Percentiles rank a stretch among this genome's conserved stretches.
Evolutionary conservation across 2,888 invertebrate species (phyloP).

Genomic region (Spodoptera picta): DNA sequence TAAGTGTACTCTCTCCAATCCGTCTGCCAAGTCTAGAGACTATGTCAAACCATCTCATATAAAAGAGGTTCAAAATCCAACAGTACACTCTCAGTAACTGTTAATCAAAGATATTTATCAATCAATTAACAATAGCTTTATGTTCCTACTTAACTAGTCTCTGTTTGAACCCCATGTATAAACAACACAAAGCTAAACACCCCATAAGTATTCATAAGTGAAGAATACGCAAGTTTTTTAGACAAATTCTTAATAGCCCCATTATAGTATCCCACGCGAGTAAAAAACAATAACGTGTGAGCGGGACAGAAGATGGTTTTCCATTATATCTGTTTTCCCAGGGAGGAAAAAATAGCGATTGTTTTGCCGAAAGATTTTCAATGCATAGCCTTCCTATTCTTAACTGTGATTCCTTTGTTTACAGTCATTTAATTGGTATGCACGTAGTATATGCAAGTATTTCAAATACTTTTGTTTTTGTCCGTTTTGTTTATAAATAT

Average conservation of each 20-base stretch:
- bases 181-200: slow-evolving; percentile 15
- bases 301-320: slow-evolving; percentile 46
- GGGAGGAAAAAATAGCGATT: slow-evolving; percentile 66
- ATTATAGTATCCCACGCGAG: slow-evolving; percentile 62
- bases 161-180: background rate
- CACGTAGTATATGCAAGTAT: slow-evolving; percentile 11
- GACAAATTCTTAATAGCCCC: slow-evolving; percentile 54
- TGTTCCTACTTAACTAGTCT: too few relatives aligned
- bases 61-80: too few relatives aligned
- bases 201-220: slow-evolving; percentile 45
- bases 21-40: too few relatives aligned
- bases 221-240: slow-evolving; percentile 48
- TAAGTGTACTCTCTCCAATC: too few relatives aligned
- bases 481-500: too few relatives aligned
- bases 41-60: too few relatives aligned
- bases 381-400: slow-evolving; percentile 59
- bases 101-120: too few relatives aligned
- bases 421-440: slow-evolving; percentile 26
- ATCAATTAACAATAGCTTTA: too few relatives aligned
- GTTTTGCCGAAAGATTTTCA: slow-evolving; percentile 64
- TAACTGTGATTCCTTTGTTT: slow-evolving; percentile 56
- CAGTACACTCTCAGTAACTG: too few relatives aligned
- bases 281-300: slow-evolving; percentile 63
- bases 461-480: background rate
- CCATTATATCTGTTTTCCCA: slow-evolving; percentile 64